Conservation (phyloP, 37 sponge, comb jelly and placozoan species). For the Ephydatia muelleri region DNA sequence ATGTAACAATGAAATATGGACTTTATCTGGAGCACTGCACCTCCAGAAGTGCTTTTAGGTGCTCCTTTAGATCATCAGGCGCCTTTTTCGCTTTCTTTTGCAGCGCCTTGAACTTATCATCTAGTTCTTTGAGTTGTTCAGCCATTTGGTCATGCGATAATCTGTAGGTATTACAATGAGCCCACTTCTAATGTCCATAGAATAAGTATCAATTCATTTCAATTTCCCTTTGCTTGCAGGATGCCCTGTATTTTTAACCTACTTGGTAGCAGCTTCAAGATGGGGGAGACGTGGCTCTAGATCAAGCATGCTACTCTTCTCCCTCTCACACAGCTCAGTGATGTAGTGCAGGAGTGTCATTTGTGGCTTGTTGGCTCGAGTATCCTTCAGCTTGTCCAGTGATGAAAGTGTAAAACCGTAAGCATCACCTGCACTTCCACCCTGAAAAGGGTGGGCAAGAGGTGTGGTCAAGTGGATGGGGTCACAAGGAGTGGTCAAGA, state of each 20-base stretch:
- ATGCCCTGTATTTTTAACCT: neutral
- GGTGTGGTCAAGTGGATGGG: too few species aligned
- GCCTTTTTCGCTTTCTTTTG: constrained; percentile 63
- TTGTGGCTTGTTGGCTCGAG: constrained; percentile 30
- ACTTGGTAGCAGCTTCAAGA: constrained; percentile 32
- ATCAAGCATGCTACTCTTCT: constrained; percentile 39
- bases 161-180: constrained; percentile 5
- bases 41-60: constrained; percentile 56
- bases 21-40: constrained; percentile 3
- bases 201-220: too few species aligned
- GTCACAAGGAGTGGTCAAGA: too few species aligned
- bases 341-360: neutral
- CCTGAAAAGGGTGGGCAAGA: too few species aligned
- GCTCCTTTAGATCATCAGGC: constrained; percentile 74
- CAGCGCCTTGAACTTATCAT: constrained; percentile 37
- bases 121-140: constrained; percentile 53
- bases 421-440: constrained; percentile 36
- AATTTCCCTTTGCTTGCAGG: too few species aligned
- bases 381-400: constrained; percentile 59
- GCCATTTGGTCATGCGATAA: constrained; percentile 62
- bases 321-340: neutral
- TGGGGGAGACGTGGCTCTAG: constrained; percentile 45
- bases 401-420: constrained; percentile 58
- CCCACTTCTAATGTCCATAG: too few species aligned
- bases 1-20: too few species aligned